A percentile compares a stretch with the other conserved stretches of the same genome.
Evolutionary conservation across 1,140 invertebrate genomes (phyloP).

Genomic region (Heliothis virescens): DNA sequence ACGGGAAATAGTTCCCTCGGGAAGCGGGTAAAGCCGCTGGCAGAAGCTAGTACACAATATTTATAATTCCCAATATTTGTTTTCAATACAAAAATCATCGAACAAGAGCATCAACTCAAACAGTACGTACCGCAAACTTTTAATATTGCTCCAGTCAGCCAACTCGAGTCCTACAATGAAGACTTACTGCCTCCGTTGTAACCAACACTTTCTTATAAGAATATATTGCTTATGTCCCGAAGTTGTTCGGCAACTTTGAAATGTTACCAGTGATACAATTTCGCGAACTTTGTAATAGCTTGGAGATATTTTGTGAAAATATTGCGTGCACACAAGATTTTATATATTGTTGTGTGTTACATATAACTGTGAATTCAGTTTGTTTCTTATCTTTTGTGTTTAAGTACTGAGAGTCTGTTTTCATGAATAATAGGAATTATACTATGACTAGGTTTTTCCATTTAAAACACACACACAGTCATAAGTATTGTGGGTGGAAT

Average conservation of each 20-base stretch:
- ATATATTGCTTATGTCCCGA: constrained; percentile 60
- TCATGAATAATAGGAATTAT: no score
- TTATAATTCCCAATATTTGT: background rate
- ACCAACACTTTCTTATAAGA: constrained; percentile 61
- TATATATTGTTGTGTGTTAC: constrained; percentile 22
- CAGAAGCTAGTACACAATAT: no score
- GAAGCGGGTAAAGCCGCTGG: no score
- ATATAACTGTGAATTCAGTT: background rate
- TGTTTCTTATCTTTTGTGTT: no score
- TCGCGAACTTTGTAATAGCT: constrained; percentile 52
- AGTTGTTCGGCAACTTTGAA: constrained; percentile 52
- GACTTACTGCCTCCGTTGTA: constrained; percentile 57
- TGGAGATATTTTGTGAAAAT: constrained; percentile 39
- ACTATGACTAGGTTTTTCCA: no score
- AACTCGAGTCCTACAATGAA: constrained; percentile 55
- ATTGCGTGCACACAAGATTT: constrained; percentile 7
- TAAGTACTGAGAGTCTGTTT: no score
- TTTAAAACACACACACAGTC: no score
- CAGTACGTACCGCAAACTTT: constrained; percentile 37
- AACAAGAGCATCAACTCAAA: constrained; percentile 21
- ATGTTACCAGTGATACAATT: constrained; percentile 58
- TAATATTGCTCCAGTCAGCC: constrained; percentile 56
- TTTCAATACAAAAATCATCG: background rate
- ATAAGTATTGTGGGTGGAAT: no score
- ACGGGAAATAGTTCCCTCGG: no score